These are phyloP conservation scores for Agriopis leucophaearia DNA, from an alignment of 2,888 invertebrate genomes.

Conservation along the genomic window DNA sequence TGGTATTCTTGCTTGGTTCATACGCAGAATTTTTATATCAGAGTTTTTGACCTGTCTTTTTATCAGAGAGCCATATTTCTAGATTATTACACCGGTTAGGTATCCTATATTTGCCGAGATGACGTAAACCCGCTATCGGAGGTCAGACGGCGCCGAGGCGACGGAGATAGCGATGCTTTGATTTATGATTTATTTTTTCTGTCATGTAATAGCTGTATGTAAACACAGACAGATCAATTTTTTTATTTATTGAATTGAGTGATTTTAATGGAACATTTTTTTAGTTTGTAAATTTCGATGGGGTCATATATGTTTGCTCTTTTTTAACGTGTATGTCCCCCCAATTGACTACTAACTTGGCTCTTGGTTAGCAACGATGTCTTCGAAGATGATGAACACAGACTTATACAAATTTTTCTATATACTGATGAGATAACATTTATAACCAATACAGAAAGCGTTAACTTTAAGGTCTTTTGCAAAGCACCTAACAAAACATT, in stretches of 20 bases:
- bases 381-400: no score
- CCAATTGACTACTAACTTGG: no score
- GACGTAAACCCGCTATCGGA: conserved; percentile 52
- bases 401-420: no score
- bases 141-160: conserved; percentile 55
- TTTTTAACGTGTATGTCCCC: no score
- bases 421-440: no score
- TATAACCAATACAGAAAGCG: no score
- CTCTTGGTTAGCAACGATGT: no score
- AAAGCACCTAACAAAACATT: neutral
- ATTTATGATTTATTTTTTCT: conserved; percentile 24
- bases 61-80: conserved; percentile 45
- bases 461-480: neutral
- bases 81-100: conserved; percentile 48
- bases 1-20: neutral
- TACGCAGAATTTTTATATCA: conserved; percentile 15
- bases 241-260: no score
- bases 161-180: conserved; percentile 44
- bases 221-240: no score
- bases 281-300: neutral
- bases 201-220: conserved; percentile 7
- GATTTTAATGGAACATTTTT: no score
- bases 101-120: conserved; percentile 42
- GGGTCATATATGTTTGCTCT: no score
- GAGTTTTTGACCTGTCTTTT: conserved; percentile 47